Conservation (phyloP, 2,797 vertebrate species). For the Clamator glandarius region DNA sequence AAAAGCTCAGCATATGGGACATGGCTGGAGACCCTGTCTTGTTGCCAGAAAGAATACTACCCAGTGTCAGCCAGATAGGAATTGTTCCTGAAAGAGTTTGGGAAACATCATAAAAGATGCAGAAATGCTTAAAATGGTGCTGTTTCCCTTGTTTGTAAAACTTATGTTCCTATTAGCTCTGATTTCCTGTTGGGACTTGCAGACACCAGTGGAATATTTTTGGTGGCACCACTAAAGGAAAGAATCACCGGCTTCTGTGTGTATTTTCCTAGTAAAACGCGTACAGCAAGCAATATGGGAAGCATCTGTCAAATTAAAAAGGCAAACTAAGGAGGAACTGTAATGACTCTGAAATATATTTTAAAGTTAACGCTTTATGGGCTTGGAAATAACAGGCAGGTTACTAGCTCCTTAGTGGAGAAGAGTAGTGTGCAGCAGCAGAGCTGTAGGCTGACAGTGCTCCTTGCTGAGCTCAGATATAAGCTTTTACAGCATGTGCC, state of each 20-base stretch:
- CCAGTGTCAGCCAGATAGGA: not conserved
- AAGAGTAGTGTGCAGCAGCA: not conserved
- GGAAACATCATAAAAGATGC: not conserved
- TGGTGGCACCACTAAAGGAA: not conserved
- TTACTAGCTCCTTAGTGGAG: not conserved
- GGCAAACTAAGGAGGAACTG: not conserved
- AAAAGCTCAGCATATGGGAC: fast-evolving
- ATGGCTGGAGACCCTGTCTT: not conserved
- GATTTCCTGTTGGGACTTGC: not conserved
- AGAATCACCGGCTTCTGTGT: not conserved
- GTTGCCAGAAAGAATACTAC: not conserved
- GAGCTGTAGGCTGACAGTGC: not conserved
- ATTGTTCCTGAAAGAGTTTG: not conserved
- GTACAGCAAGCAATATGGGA: not conserved
- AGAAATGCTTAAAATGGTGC: not conserved
- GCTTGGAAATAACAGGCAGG: not conserved
- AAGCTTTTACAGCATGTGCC: not conserved
- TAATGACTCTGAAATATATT: not conserved
- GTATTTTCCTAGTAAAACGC: not conserved
- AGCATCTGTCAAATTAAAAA: not conserved
- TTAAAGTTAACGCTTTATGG: not conserved
- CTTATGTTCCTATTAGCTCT: not conserved
- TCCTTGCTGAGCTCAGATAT: not conserved
- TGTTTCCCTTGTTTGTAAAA: not conserved
- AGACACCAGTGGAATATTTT: not conserved